phyloP scores from a whole-genome alignment of 2,888 invertebrate species.

The Selenia dentaria region DNA sequence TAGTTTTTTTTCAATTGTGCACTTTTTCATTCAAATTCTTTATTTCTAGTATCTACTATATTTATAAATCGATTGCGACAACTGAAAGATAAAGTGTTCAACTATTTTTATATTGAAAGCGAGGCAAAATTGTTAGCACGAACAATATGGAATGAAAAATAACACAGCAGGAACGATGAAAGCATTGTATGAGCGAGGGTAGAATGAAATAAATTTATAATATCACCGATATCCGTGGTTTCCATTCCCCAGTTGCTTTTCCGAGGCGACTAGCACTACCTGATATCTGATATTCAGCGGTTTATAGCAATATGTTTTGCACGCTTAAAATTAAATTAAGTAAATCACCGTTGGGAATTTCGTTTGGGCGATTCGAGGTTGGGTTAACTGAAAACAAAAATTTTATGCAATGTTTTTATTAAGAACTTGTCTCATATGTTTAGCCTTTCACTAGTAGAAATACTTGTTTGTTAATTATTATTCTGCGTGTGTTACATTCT shows the following conservation, averaged over 20 bases:
- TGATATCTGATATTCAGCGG: conserved; percentile 12
- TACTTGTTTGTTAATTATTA: too few species aligned
- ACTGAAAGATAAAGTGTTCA: conserved; percentile 37
- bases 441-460: too few species aligned
- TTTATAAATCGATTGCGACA: background rate
- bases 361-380: background rate
- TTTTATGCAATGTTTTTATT: too few species aligned
- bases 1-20: too few species aligned
- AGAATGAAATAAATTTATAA: conserved; percentile 46
- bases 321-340: conserved; percentile 4
- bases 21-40: too few species aligned
- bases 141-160: conserved; percentile 59
- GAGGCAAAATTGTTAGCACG: conserved; percentile 46
- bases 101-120: conserved; percentile 55
- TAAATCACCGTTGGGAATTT: background rate
- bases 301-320: conserved; percentile 8
- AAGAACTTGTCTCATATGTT: too few species aligned
- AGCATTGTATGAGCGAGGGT: conserved; percentile 35
- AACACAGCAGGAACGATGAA: conserved; percentile 43
- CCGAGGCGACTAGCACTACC: conserved; percentile 9
- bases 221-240: conserved; percentile 42
- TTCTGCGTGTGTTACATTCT: too few species aligned
- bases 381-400: too few species aligned
- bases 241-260: conserved; percentile 22
- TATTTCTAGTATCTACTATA: too few species aligned